Conservation (phyloP, 2,113 vertebrate species). For the Cyanocitta stelleri region DNA sequence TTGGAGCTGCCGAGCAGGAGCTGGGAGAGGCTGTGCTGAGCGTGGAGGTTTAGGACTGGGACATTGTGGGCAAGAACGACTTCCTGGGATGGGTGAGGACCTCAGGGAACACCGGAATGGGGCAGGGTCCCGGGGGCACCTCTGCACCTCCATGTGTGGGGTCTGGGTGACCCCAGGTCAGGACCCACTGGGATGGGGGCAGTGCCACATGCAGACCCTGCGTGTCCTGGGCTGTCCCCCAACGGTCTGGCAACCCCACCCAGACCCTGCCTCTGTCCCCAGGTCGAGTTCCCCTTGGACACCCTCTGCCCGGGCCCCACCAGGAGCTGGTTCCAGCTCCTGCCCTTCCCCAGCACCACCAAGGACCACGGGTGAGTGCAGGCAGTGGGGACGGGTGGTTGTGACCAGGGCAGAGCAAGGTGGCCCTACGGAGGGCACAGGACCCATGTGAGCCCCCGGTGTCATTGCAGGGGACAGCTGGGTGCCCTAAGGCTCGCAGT, state of each 20-base stretch:
- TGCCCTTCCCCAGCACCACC: conserved; percentile 77
- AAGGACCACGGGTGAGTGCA: conserved; percentile 73
- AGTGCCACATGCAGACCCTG: not conserved
- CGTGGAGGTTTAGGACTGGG: conserved; percentile 92
- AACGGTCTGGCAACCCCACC: too few relatives aligned
- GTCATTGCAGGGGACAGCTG: conserved; percentile 71
- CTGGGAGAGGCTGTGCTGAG: conserved; percentile 35
- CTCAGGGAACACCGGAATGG: accelerated
- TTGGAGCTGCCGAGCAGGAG: conserved; percentile 67
- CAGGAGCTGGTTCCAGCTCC: conserved; percentile 87
- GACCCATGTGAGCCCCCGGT: accelerated
- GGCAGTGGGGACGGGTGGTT: not conserved
- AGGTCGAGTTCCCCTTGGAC: conserved; percentile 82
- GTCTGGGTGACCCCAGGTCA: not conserved
- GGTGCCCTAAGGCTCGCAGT: conserved; percentile 85
- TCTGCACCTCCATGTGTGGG: accelerated
- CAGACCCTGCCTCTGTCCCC: not conserved
- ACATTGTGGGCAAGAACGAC: conserved; percentile 93
- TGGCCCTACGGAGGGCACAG: not conserved
- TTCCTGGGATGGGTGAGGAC: conserved; percentile 84
- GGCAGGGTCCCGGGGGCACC: not conserved
- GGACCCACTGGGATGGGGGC: not conserved
- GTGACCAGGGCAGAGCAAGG: not conserved
- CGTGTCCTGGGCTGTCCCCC: not conserved
- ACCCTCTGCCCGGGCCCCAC: conserved; percentile 68